Conservation (phyloP, 2,113 vertebrate genomes). For the Neoarius graeffei region DNA sequence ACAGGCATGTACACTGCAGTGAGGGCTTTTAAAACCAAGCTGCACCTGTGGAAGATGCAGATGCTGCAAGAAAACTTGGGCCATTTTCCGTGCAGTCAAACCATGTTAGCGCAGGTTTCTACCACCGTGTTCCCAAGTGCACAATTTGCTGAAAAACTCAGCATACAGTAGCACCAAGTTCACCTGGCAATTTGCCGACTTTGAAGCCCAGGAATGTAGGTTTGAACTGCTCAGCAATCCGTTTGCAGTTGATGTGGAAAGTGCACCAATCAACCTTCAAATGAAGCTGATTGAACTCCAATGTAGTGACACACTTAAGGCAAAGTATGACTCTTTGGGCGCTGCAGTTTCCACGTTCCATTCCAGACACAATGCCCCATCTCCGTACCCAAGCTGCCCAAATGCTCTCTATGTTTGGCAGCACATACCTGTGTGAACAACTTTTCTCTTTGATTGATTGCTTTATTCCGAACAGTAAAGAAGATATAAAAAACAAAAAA, state of each 20-base stretch:
- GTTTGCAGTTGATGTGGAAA: conserved; percentile 44
- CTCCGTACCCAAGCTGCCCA: not conserved
- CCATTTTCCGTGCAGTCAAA: not conserved
- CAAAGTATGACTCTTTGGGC: conserved; percentile 9
- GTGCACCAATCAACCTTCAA: conserved; percentile 22
- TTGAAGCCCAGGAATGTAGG: not conserved
- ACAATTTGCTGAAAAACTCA: not conserved
- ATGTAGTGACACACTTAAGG: not conserved
- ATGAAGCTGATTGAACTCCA: not conserved
- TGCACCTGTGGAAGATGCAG: no score
- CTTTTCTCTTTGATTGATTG: no score
- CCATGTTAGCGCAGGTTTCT: not conserved
- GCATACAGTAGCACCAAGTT: not conserved
- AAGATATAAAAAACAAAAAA: no score
- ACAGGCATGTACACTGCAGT: no score
- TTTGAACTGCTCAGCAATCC: conserved; percentile 36
- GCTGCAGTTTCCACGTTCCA: no score
- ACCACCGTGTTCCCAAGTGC: not conserved
- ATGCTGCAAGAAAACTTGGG: no score
- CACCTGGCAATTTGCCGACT: not conserved
- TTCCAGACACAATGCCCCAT: not conserved
- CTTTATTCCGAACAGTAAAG: no score
- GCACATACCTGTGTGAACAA: no score
- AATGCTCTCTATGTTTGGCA: not conserved
- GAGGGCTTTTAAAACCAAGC: no score